Conservation (phyloP, 2,113 vertebrate species). For the Synodontis membranacea region DNA sequence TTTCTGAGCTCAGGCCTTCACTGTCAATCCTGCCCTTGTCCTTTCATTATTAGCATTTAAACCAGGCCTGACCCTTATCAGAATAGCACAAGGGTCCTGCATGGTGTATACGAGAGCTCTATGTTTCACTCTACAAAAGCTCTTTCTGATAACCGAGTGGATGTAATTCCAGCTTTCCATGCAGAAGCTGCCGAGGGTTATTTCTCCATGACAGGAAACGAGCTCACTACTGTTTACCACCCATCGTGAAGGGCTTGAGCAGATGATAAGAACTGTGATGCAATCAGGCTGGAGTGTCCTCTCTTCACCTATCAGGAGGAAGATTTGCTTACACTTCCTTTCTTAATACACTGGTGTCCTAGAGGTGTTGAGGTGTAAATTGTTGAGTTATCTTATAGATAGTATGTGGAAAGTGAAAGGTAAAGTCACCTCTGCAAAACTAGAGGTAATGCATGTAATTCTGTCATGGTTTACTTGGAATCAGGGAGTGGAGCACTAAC, state of each 20-base stretch:
- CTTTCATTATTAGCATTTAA: slow-evolving; percentile 41
- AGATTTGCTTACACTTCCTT: background rate
- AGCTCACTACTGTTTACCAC: slow-evolving; percentile 41
- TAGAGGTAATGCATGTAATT: background rate
- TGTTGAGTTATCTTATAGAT: background rate
- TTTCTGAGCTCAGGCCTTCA: slow-evolving; percentile 30
- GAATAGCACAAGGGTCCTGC: slow-evolving; percentile 27
- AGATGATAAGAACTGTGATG: slow-evolving; percentile 60
- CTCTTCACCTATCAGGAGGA: slow-evolving; percentile 10
- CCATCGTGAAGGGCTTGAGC: slow-evolving; percentile 51
- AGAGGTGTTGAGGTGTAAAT: slow-evolving; percentile 9
- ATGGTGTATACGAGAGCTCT: slow-evolving; percentile 28
- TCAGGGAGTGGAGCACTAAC: background rate
- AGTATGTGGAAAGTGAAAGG: background rate
- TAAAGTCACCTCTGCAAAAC: background rate
- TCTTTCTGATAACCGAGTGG: slow-evolving; percentile 23
- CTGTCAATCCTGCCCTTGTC: slow-evolving; percentile 47
- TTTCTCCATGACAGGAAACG: slow-evolving; percentile 42
- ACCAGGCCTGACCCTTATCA: slow-evolving; percentile 42
- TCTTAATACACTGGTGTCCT: background rate
- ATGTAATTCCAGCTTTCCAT: slow-evolving; percentile 50
- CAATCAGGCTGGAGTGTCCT: slow-evolving; percentile 1
- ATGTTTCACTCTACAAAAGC: slow-evolving; percentile 45
- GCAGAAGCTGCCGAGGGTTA: slow-evolving; percentile 54
- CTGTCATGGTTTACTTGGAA: background rate